phyloP scores from a whole-genome alignment of 2,888 invertebrate genomes.

The Plutella xylostella region DNA sequence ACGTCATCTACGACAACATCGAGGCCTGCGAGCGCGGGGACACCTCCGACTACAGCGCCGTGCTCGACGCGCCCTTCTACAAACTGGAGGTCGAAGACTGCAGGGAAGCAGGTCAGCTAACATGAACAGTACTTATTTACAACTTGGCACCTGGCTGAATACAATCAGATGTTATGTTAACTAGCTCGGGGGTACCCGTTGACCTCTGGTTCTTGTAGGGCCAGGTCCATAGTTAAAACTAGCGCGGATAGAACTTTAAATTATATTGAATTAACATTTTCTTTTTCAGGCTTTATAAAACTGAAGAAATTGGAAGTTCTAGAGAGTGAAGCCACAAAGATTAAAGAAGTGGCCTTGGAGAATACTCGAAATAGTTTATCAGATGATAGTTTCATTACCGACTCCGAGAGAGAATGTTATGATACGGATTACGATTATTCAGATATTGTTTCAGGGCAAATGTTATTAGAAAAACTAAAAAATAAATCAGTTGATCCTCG shows the following conservation, averaged over 20 bases:
- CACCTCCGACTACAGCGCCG: constrained; percentile 68
- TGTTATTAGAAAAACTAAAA: constrained; percentile 35
- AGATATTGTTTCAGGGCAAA: constrained; percentile 32
- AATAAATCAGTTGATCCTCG: constrained; percentile 25
- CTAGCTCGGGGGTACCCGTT: too few species aligned
- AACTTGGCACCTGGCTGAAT: too few species aligned
- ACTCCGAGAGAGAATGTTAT: constrained; percentile 56
- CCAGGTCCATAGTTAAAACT: too few species aligned
- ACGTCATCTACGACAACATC: constrained; percentile 78
- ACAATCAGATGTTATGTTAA: too few species aligned
- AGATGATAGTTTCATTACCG: constrained; percentile 51
- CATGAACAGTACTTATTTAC: too few species aligned
- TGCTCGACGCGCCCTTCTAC: constrained; percentile 72
- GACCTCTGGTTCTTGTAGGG: too few species aligned
- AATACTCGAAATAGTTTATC: constrained; percentile 25
- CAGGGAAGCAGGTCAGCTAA: constrained; percentile 48
- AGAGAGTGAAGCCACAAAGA: constrained; percentile 50
- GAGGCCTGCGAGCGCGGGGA: constrained; percentile 76
- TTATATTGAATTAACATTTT: background rate
- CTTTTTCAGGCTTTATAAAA: constrained; percentile 68
- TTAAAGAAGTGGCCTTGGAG: background rate
- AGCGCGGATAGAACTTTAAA: background rate
- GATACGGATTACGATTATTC: constrained; percentile 45
- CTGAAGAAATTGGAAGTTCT: constrained; percentile 64
- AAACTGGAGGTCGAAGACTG: constrained; percentile 71